Base-by-base conservation (phyloP, 2,797 vertebrate genomes). In the Champsocephalus gunnari region DNA sequence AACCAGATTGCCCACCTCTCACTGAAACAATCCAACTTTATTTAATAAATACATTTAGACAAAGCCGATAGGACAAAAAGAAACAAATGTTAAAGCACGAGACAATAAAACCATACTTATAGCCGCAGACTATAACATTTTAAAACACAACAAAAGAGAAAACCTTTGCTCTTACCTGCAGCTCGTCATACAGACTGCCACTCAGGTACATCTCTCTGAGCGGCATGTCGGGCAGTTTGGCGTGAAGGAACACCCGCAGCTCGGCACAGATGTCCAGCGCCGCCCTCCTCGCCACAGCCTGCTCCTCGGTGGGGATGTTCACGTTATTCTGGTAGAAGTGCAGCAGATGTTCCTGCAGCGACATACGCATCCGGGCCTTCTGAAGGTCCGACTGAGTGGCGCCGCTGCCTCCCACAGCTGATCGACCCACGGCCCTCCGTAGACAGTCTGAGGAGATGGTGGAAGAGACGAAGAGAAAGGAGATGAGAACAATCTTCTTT, bases 151-250 rank as follows among this genome's bases (percentile, higher is more conserved):
- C 28, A 28, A 28, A 28, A 5, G 5, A 28, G 28, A 28, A 28
- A 28, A 28, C 28, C 4, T 28, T 28, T 28, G 28, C 28, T 28
- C 48, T 47, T 90, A 98, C 98, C 97, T 99, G 98, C 61, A 99
- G 94, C 77, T 99, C 98, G 0, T 99, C 98, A 2, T 98, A 99
- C 41, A 99, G 96, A 89, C 98, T 99, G 67, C 98, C 98, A 0
- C 98, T 99, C 54, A 99, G 95, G 93, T 99, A 99, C 97, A 99
- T 99, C 88, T 99, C 98, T 78, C 97, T 94, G 66, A 99, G 95
- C 0, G 98, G 98, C 98, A 99, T 99, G 93, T 99, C 98, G 0
- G 98, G 98, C 83, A 99, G 90, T 86, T 99, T 99, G 91, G 96
- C 95, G 1, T 96, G 96, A 48, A 99, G 96, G 84, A 99, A 99